Base-by-base conservation (phyloP, 2,113 vertebrate genomes). In the Myiopsitta monachus region DNA sequence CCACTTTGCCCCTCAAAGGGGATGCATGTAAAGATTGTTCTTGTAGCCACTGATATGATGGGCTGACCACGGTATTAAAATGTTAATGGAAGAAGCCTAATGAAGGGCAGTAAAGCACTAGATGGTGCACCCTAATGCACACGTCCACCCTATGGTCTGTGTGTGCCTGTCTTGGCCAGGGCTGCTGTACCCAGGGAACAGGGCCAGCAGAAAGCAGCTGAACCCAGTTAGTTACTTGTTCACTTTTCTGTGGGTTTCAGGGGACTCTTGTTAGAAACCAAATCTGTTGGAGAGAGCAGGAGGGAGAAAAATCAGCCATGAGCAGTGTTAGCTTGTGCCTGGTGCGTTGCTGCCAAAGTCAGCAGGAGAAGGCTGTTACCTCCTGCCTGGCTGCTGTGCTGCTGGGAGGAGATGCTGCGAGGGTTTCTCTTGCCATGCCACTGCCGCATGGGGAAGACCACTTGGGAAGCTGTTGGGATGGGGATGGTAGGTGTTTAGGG, bases 111-210 rank as follows among this genome's bases (percentile, higher is more conserved):
- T 44, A 7, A n/a, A 36, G 23, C 27, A 19, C 11, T 2, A 21
- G 28, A 12, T 16, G 10, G 27, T 2, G 10, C 30, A 46, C 22
- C n/a, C 22, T 30, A 36, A 3, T 49, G 36, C 9, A 9, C 17
- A 4, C 2, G 1, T 7, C 18, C 5, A 17, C 36, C 18, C 4
- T 10, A 0, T 3, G 13, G 26, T 11, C 39, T 30, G 36, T 28
- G 9, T 15, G 38, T 57, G 7, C 59, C n/a, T 5, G 6, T 16
- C 31, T 19, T 30, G 39, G 31, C 38, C 54, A 62, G 63, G 33
- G 62, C 38, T 38, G 44, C 27, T 36, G 73, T 7, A 2, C 63
- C 24, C 47, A 66, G 52, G 73, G 57, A 36, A 36, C 22, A n/a
- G 57, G 21, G 57, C 57, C 27, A 51, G 59, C 3, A 4, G 31